phyloP scores from a whole-genome alignment of 2,888 invertebrate species.

The Cantharis nigra region DNA sequence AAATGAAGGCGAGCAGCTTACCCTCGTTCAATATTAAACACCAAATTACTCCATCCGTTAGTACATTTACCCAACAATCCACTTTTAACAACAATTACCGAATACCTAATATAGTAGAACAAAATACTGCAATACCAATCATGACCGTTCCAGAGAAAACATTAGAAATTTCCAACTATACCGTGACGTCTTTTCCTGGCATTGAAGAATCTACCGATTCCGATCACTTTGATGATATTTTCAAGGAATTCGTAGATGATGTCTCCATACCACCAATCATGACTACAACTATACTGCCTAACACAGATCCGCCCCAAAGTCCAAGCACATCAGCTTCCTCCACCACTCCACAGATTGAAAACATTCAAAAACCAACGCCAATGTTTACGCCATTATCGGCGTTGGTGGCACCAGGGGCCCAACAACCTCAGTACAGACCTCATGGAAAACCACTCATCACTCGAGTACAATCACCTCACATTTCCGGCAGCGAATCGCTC shows the following conservation, averaged over 20 bases:
- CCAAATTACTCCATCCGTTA: constrained; percentile 9
- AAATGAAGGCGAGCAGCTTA: background rate
- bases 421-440: constrained; percentile 54
- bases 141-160: background rate
- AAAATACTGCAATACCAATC: background rate
- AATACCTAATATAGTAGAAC: background rate
- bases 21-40: constrained; percentile 4
- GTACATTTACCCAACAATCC: background rate
- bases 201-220: constrained; percentile 6
- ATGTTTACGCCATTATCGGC: constrained; percentile 65
- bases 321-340: background rate
- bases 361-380: constrained; percentile 11
- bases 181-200: background rate
- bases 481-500: constrained; percentile 37
- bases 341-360: background rate
- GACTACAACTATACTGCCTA: background rate
- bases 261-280: constrained; percentile 26
- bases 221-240: constrained; percentile 38
- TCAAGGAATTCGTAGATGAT: constrained; percentile 39
- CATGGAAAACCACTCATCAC: constrained; percentile 65
- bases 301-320: background rate
- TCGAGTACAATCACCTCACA: constrained; percentile 60
- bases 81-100: background rate
- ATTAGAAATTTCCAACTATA: too few species aligned
- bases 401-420: constrained; percentile 65